Percentiles rank a stretch among this genome's conserved stretches.
These are phyloP conservation scores for Coelopa pilipes DNA, from an alignment of 2,888 invertebrate genomes.

Conservation along the genomic window DNA sequence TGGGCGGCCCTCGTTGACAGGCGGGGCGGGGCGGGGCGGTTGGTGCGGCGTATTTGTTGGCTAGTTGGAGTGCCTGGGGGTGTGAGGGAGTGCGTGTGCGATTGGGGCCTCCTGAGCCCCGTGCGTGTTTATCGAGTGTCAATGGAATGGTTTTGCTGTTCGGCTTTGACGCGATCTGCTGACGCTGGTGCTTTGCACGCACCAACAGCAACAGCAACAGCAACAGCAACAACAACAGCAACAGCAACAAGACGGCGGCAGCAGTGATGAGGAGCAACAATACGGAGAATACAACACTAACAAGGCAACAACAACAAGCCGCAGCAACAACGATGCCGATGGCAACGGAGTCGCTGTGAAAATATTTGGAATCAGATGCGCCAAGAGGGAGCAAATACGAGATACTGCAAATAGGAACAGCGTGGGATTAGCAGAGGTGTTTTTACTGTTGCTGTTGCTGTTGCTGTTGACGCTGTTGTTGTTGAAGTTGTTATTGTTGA, in stretches of 20 bases:
- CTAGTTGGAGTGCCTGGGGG: neutral
- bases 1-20: neutral
- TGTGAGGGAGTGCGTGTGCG: neutral
- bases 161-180: no score
- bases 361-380: no score
- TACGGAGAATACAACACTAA: no score
- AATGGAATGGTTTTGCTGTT: slow-evolving; percentile 39
- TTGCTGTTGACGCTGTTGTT: neutral
- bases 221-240: no score
- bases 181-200: no score
- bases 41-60: neutral
- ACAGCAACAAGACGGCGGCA: no score
- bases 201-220: neutral
- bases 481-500: no score
- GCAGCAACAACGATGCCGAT: slow-evolving; percentile 1
- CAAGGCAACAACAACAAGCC: no score
- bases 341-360: slow-evolving; percentile 6
- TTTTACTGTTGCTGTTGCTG: neutral
- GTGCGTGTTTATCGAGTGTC: slow-evolving; percentile 44
- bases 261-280: no score
- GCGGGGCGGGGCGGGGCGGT: neutral
- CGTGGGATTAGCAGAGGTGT: slow-evolving; percentile 19
- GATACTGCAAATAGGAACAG: slow-evolving; percentile 3
- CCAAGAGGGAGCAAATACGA: slow-evolving; percentile 11
- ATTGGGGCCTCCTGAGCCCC: no score